A percentile compares a stretch with the other conserved stretches of the same genome.
These are phyloP conservation scores for Clarias pachynema DNA, from an alignment of 2,797 vertebrate species.

Conservation along the genomic window DNA sequence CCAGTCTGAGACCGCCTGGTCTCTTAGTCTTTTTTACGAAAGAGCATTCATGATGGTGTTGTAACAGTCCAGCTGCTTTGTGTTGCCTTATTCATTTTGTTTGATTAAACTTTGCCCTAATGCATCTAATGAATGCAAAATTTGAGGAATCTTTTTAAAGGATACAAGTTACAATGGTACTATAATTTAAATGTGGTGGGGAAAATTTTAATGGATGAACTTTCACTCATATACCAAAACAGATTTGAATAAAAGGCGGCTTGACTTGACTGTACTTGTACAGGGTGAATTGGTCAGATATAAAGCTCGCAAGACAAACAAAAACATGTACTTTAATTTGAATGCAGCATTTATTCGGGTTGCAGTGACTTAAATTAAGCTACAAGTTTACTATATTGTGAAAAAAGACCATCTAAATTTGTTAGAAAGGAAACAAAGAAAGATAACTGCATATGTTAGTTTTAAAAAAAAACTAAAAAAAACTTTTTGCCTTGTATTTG, in stretches of 20 bases:
- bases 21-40: not conserved
- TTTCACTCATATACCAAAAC: no score
- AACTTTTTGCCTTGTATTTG: not conserved
- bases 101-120: not conserved
- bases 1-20: not conserved
- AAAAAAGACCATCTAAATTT: not conserved
- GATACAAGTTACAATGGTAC: not conserved
- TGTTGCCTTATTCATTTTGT: not conserved
- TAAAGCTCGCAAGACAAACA: not conserved
- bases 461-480: not conserved
- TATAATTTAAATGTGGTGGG: not conserved
- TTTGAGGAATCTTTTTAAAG: not conserved
- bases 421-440: not conserved
- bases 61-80: slow-evolving; percentile 5
- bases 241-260: no score
- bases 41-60: no score
- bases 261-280: no score
- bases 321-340: not conserved
- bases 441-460: not conserved
- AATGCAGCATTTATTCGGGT: not conserved
- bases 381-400: not conserved
- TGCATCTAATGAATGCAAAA: not conserved
- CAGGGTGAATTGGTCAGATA: not conserved
- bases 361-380: not conserved
- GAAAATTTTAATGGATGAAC: not conserved